A percentile compares a stretch with the other conserved stretches of the same genome.
Evolutionary conservation across 53 echinoderm and acorn worm genomes (phyloP).

Genomic region (Astropecten irregularis): DNA sequence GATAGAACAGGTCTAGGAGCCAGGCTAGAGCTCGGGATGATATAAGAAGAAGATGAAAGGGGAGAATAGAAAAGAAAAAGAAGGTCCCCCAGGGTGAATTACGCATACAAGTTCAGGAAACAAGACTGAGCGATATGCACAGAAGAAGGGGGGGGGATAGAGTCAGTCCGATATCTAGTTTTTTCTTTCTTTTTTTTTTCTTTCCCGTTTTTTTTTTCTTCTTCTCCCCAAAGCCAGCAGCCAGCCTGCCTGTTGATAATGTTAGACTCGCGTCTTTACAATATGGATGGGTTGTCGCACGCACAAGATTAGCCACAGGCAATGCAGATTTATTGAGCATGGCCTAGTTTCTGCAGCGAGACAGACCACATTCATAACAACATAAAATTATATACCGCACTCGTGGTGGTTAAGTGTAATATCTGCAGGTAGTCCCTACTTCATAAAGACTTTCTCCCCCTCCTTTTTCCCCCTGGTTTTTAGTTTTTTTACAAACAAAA

Average conservation of each 20-base stretch:
- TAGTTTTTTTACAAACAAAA: too few species aligned
- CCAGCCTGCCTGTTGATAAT: constrained; percentile 36
- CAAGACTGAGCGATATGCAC: constrained; percentile 31
- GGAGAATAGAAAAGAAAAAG: neutral
- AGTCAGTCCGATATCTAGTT: too few species aligned
- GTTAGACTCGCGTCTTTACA: constrained; percentile 21
- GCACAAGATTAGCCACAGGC: neutral
- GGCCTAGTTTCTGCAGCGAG: constrained; percentile 30
- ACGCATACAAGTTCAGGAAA: constrained; percentile 42
- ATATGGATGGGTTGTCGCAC: constrained; percentile 26
- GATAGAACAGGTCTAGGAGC: too few species aligned
- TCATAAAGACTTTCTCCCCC: too few species aligned
- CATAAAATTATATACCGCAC: neutral
- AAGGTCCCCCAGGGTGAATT: constrained; percentile 22
- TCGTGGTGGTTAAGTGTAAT: too few species aligned
- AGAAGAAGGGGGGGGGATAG: constrained; percentile 1
- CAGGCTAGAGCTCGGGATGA: too few species aligned
- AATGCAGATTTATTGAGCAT: constrained; percentile 24
- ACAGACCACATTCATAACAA: constrained; percentile 27
- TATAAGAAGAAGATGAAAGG: constrained; percentile 30
- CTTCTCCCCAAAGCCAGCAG: neutral
- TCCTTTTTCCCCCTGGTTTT: too few species aligned
- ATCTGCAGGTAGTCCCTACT: too few species aligned
- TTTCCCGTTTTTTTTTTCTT: neutral
- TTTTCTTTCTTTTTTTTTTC: too few species aligned